Percentiles rank a stretch among this genome's conserved stretches.
Conservation (phyloP, 2,888 invertebrate species). For the Bellardia bayeri region DNA sequence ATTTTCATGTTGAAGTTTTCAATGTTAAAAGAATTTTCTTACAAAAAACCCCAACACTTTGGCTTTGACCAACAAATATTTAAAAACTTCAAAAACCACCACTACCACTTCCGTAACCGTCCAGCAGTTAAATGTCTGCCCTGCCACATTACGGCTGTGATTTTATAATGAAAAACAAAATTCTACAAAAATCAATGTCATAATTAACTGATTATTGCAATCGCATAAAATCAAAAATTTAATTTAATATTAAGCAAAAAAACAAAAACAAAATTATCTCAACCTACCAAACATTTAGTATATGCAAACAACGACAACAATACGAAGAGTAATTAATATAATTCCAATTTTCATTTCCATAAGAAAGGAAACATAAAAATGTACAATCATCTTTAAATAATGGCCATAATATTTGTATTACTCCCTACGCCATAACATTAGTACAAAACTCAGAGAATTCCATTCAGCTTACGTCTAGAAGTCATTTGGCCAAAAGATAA, state of each 20-base stretch:
- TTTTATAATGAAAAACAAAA: slow-evolving; percentile 20
- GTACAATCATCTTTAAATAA: slow-evolving; percentile 2
- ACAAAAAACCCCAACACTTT: background rate
- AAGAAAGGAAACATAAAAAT: slow-evolving; percentile 3
- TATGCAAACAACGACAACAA: background rate
- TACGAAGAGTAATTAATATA: background rate
- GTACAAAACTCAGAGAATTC: background rate
- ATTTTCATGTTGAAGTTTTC: slow-evolving; percentile 3
- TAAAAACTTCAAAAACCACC: background rate
- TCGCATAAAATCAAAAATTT: background rate
- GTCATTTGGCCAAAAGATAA: background rate
- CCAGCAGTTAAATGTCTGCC: background rate
- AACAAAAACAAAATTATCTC: background rate
- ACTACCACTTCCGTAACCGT: background rate
- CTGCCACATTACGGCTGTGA: background rate
- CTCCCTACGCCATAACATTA: background rate
- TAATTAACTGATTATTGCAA: slow-evolving; percentile 36
- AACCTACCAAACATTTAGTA: background rate
- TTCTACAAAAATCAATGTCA: slow-evolving; percentile 12
- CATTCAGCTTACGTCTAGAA: background rate
- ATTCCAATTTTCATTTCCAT: background rate
- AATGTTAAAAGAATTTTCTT: no score
- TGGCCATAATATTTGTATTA: background rate
- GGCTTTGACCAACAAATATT: no score
- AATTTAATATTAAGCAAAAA: background rate